A percentile compares a stretch with the other conserved stretches of the same genome.
Conservation (phyloP, 2,113 vertebrate genomes). For the Trachemys scripta region DNA sequence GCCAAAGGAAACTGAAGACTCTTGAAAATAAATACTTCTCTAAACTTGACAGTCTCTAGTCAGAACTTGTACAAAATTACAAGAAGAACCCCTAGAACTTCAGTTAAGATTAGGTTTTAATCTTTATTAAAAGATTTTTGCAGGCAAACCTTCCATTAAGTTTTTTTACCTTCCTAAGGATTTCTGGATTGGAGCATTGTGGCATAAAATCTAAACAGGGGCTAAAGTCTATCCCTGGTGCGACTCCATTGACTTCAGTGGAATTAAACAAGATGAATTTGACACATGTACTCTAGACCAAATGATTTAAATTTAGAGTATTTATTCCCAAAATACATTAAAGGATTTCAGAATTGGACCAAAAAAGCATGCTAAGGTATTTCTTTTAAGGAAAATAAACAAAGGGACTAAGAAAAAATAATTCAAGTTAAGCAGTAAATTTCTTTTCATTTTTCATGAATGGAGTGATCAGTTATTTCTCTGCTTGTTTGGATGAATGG, state of each 20-base stretch:
- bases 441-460: background rate
- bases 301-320: background rate
- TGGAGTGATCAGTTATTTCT: background rate
- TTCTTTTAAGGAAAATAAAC: background rate
- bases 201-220: background rate
- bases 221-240: background rate
- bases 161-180: background rate
- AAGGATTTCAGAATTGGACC: background rate
- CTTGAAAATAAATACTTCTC: background rate
- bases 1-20: background rate
- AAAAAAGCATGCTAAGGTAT: background rate
- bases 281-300: background rate
- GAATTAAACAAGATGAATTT: background rate
- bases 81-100: background rate
- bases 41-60: background rate
- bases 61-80: background rate
- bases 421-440: background rate
- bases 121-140: background rate
- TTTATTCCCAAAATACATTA: background rate
- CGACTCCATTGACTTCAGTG: background rate
- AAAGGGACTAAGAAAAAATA: background rate
- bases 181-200: background rate
- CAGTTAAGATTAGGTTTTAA: accelerated
- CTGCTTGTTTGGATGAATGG: no score
- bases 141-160: accelerated